These are phyloP conservation scores for Castor canadensis DNA, from an alignment of 2,113 vertebrate species.

Conservation along the genomic window DNA sequence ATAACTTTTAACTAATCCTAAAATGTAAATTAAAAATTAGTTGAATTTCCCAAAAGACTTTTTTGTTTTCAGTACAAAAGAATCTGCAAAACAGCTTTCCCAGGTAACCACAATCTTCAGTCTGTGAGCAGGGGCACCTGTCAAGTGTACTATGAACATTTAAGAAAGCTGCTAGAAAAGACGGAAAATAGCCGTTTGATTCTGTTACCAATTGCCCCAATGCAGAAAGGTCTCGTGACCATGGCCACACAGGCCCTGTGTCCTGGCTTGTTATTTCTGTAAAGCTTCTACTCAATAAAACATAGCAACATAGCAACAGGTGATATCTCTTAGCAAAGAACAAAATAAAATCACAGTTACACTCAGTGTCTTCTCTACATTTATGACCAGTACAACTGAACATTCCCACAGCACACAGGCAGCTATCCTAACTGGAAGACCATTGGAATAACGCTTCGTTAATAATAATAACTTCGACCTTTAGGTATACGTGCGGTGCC, in stretches of 20 bases:
- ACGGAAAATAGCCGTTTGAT: fast-evolving
- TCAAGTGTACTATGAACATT: neutral
- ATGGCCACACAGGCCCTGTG: too few species aligned
- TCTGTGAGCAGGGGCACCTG: fast-evolving
- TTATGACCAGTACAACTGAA: neutral
- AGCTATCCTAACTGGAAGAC: too few species aligned
- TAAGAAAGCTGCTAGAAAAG: too few species aligned
- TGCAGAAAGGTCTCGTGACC: neutral
- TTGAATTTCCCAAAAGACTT: neutral
- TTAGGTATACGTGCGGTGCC: fast-evolving
- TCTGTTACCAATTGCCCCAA: fast-evolving
- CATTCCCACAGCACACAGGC: fast-evolving
- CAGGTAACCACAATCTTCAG: neutral
- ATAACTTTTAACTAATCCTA: constrained; percentile 19
- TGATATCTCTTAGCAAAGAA: neutral
- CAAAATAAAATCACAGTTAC: neutral
- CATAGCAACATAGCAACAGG: fast-evolving
- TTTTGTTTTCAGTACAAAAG: neutral
- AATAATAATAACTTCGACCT: too few species aligned
- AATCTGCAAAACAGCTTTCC: neutral
- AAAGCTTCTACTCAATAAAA: too few species aligned
- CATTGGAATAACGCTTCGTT: neutral
- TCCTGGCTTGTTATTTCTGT: neutral
- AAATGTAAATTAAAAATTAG: neutral
- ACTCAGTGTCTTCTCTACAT: neutral